Evolutionary conservation across 1,140 invertebrate genomes (phyloP).

Genomic region (Berghia stephanieae): DNA sequence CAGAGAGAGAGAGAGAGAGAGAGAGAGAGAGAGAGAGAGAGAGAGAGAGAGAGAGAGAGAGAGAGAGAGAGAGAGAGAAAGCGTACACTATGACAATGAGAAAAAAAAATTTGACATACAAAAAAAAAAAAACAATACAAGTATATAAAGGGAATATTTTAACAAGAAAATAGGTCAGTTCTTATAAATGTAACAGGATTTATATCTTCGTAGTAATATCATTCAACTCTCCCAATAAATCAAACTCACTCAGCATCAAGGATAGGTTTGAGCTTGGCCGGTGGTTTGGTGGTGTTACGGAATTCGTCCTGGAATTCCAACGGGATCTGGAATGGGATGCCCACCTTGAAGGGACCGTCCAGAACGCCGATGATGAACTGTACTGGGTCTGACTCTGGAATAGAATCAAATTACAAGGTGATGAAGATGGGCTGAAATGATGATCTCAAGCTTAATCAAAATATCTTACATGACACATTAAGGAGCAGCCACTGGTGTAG

Average conservation of each 20-base stretch:
- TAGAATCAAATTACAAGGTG: neutral
- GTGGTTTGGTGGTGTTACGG: slow-evolving; percentile 61
- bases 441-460: no score
- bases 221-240: neutral
- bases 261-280: slow-evolving; percentile 49
- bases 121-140: neutral
- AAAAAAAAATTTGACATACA: no score
- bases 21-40: neutral
- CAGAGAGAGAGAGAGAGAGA: neutral
- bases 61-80: neutral
- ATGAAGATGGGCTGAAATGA: neutral
- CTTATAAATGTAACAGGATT: neutral
- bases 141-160: neutral
- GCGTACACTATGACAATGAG: no score
- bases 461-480: no score
- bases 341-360: slow-evolving; percentile 64
- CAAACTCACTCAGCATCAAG: slow-evolving; percentile 61
- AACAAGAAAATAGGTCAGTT: neutral
- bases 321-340: slow-evolving; percentile 64
- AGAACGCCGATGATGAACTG: slow-evolving; percentile 63
- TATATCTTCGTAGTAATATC: neutral
- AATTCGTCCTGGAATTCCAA: slow-evolving; percentile 65
- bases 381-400: slow-evolving; percentile 62
- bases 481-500: no score
- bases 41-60: neutral